phyloP scores from a whole-genome alignment of 2,113 vertebrate genomes.

The Eubucco bourcierii region DNA sequence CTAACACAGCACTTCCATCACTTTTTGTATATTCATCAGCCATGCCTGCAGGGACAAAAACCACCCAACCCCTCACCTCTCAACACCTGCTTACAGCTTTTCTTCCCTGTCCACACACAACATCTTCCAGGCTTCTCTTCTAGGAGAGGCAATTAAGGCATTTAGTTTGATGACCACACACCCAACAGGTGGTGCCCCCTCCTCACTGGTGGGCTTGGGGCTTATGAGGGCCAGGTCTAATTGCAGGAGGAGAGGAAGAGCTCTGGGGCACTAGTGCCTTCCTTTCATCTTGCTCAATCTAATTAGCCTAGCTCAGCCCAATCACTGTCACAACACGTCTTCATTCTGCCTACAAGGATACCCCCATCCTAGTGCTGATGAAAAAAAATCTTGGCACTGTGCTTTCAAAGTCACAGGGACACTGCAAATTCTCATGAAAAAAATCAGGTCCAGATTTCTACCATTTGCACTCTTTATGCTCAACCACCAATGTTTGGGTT shows the following conservation, averaged over 20 bases:
- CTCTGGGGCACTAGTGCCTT: fast-evolving
- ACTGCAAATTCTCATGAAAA: neutral
- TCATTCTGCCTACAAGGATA: neutral
- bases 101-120: fast-evolving
- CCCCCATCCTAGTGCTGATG: neutral
- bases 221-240: neutral
- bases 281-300: fast-evolving
- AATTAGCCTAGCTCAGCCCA: fast-evolving
- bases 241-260: neutral
- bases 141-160: neutral
- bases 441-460: neutral
- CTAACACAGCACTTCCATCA: neutral
- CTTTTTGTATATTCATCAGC: fast-evolving
- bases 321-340: neutral
- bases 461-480: fast-evolving
- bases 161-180: fast-evolving
- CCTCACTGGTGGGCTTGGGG: neutral
- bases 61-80: fast-evolving
- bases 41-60: fast-evolving
- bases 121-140: fast-evolving
- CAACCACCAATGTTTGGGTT: neutral
- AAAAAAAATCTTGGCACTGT: fast-evolving
- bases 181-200: neutral
- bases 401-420: fast-evolving
- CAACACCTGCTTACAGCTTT: fast-evolving